Base-by-base conservation (phyloP, 2,888 invertebrate genomes). In the Agapostemon virescens region DNA sequence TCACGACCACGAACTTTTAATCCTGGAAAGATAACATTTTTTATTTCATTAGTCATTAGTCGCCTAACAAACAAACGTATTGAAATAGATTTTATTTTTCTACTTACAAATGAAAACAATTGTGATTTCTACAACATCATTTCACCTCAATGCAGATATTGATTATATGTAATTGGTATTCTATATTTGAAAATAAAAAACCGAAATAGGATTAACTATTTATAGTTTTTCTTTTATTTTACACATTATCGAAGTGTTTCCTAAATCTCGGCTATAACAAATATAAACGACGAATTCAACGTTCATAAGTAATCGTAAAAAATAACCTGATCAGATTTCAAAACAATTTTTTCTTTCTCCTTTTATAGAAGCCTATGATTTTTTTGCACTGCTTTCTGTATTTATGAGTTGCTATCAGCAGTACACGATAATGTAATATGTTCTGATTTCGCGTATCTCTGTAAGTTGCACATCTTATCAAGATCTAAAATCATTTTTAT, bases 381-480 rank as follows among this genome's bases (percentile, higher is more conserved):
- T 15, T 26, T 49, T 23, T 15, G 11, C 40, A n/a, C 23, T 23
- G 63, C 11, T 15, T 71, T 75, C 42, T 66, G 52, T 1, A 36
- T 40, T 30, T 17, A 6, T 7, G 2, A 45, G 36, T 30, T 9
- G n/a, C 20, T 5, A 3, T 42, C 15, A 26, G 5, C 13, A 61
- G 26, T 42, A 11, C 17, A 17, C 17, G 42, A 52, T 40, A 45
- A 45, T n/a, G 13, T 55, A 55, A 55, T 17, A 1, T n/a, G 2
- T 3, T 17, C 0, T 40, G 49, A 64, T 33, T 40, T n/a, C 26
- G 5, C 42, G 9, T 15, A 11, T 23, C n/a, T n/a, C 49, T 33
- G 20, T 61, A 30, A 7, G 69, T 68, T 77, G 15, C 45, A 17
- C 7, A 7, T 15, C 38, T 78, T 77, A 72, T 78, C 78, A 17